Conservation (phyloP, 23 tunicate genomes). For the Ascidia mentula region DNA sequence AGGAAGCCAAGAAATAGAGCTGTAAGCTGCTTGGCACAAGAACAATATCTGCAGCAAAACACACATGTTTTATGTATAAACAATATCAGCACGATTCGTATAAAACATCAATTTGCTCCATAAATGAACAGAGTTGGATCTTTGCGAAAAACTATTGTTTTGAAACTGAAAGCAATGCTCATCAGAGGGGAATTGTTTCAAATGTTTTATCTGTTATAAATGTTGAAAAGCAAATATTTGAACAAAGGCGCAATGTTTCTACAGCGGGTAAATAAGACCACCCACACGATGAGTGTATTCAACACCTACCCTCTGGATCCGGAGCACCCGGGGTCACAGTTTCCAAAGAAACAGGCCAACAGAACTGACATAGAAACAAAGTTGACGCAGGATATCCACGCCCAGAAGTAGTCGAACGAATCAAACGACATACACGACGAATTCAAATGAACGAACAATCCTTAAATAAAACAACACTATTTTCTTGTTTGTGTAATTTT, state of each 20-base stretch:
- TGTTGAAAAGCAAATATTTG: background rate
- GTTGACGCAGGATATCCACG: slow-evolving; percentile 58
- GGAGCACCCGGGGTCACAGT: slow-evolving; percentile 54
- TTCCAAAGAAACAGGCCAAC: slow-evolving; percentile 52
- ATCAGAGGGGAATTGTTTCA: background rate
- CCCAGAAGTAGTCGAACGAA: slow-evolving; percentile 77
- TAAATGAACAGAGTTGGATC: background rate
- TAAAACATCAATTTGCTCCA: too few species aligned
- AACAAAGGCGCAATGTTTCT: background rate
- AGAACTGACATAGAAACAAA: slow-evolving; percentile 48
- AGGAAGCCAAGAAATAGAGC: slow-evolving; percentile 48
- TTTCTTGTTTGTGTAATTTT: background rate
- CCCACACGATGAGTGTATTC: background rate
- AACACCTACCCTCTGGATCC: background rate
- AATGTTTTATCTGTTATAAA: background rate
- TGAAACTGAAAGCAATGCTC: too few species aligned
- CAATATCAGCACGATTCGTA: too few species aligned
- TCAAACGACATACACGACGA: slow-evolving; percentile 42
- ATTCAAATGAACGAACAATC: slow-evolving; percentile 33
- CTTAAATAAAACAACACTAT: background rate
- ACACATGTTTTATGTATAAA: background rate
- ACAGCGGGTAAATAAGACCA: background rate
- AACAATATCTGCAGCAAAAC: slow-evolving; percentile 41
- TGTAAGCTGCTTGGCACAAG: slow-evolving; percentile 53
- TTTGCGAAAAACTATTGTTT: too few species aligned